Evolutionary conservation across 2,888 invertebrate species (phyloP), one percentile per base, ranked within the genome.

Genomic region (Pteria penguin): DNA sequence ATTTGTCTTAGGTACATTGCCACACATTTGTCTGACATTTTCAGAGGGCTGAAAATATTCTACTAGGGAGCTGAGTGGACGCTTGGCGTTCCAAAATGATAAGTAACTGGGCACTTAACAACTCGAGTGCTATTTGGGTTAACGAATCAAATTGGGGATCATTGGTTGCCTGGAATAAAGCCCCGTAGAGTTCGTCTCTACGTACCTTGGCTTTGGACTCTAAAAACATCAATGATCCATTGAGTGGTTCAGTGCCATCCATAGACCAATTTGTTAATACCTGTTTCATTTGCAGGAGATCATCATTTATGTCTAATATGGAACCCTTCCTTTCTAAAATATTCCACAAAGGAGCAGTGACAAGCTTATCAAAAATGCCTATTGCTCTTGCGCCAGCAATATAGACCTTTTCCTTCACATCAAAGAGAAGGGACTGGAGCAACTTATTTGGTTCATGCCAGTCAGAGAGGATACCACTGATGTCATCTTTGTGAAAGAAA

Each of bases 11-110:
- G 75, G 62, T 11, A 61, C 45, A 22, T 32, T 8, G 26, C 22
- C 14, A 22, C 60, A 31, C 26, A 18, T 32, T 26, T 27, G 14
- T 26, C 27, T 11, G 18, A n/a, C 52, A 31, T 5, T 8, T 8
- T 61, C 69, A 36, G 29, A 24, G 32, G 74, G 74, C 2, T 72
- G 26, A 52, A 4, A 32, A 57, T 62, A 80, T 76, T 55, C 79
- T 75, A 36, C 72, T 75, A 22, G 76, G 69, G 18, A 81, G 58
- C 55, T 79, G 77, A 22, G 79, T 75, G 36, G 76, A 65, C 4
- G 75, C 60, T 73, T 77, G 75, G n/a, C 75, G 14, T 4, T 66
- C 29, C n/a, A 77, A 54, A 26, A 79, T 18, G 29, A 75, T 62
- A 22, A 52, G 33, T 11, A 73, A 66, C 4, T 61, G 2, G 62